phyloP scores from a whole-genome alignment of 2,797 vertebrate species.

The Lutjanus argentimaculatus region DNA sequence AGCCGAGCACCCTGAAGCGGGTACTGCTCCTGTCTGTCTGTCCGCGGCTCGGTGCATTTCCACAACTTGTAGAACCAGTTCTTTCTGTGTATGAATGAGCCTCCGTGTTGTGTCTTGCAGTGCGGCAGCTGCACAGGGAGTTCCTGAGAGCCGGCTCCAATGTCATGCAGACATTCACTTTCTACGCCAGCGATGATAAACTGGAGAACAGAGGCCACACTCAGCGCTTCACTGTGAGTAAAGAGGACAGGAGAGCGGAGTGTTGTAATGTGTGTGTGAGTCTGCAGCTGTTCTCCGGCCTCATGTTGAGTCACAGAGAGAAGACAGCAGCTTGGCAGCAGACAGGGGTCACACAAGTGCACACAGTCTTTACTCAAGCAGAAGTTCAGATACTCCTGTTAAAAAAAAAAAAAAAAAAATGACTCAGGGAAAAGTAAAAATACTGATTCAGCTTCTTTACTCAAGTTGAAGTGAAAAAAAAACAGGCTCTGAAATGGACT shows the following conservation, averaged over 20 bases:
- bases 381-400: too few relatives aligned
- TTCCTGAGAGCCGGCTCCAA: conserved; percentile 95
- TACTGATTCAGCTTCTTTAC: too few relatives aligned
- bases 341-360: not conserved
- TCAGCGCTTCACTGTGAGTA: conserved; percentile 84
- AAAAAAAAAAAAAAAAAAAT: too few relatives aligned
- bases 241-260: not conserved
- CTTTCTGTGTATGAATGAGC: not conserved
- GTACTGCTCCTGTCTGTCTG: conserved; percentile 54
- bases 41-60: too few relatives aligned
- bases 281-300: conserved; percentile 34
- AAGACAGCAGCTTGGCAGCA: conserved; percentile 5
- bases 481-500: too few relatives aligned
- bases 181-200: conserved; percentile 98
- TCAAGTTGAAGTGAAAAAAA: too few relatives aligned
- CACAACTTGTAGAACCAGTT: not conserved
- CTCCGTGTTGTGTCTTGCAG: conserved; percentile 74
- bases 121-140: conserved; percentile 97
- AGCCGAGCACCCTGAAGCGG: conserved; percentile 94
- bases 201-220: conserved; percentile 95
- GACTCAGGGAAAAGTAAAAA: too few relatives aligned
- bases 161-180: conserved; percentile 97
- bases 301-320: not conserved
- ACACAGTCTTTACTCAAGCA: not conserved
- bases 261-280: not conserved